Conservation (phyloP, 64 coral and sea anemone species). For the Porites lutea region DNA sequence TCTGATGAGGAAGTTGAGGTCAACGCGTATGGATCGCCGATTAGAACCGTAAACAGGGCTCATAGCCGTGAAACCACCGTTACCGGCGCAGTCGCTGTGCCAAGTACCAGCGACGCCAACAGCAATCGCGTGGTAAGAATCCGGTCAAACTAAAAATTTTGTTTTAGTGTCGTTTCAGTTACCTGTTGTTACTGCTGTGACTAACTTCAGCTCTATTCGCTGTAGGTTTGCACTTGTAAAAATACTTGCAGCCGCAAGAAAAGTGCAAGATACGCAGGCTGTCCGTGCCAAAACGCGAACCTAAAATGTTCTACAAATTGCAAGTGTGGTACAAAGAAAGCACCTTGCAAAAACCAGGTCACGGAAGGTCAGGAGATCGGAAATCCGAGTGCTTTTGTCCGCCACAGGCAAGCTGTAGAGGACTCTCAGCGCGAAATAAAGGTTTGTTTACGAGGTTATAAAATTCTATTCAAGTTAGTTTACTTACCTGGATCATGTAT, state of each 20-base stretch:
- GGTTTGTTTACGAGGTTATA: not conserved
- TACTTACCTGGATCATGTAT: not conserved
- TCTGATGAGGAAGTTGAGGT: not conserved
- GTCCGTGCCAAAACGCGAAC: not conserved
- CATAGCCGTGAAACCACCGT: not conserved
- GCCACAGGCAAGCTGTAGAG: not conserved
- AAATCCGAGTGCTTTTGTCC: constrained; percentile 18
- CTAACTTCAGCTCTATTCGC: too few species aligned
- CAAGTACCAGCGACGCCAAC: not conserved
- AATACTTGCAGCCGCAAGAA: constrained; percentile 36
- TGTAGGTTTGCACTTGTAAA: constrained; percentile 49
- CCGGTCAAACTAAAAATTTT: too few species aligned
- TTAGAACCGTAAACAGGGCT: not conserved
- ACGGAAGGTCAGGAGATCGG: not conserved
- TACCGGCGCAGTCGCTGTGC: not conserved
- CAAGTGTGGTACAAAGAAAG: constrained; percentile 23
- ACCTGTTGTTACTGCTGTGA: too few species aligned
- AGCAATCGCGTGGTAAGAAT: not conserved
- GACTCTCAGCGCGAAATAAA: not conserved
- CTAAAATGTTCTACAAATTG: not conserved
- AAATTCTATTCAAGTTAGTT: constrained; percentile 1
- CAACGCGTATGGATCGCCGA: not conserved
- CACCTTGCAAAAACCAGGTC: constrained; percentile 27
- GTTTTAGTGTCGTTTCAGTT: too few species aligned
- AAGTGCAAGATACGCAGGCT: not conserved